Evolutionary conservation across 2,113 vertebrate genomes (phyloP).

Genomic region (Lagopus leucura): DNA sequence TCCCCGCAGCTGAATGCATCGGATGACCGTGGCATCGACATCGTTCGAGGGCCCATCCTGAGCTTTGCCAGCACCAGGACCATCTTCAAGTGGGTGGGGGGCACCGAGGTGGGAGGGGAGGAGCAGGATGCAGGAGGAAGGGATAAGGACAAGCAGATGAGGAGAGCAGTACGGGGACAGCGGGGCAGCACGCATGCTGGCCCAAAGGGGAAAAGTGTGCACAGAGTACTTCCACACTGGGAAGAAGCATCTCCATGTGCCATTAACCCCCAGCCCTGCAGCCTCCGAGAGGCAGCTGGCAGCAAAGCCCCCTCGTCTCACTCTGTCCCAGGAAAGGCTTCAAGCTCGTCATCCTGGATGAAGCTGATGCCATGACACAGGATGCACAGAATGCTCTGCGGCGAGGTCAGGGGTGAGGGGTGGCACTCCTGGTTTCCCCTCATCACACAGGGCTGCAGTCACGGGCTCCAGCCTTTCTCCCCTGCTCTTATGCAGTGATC

Average conservation of each 20-base stretch:
- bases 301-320: neutral
- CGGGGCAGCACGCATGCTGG: neutral
- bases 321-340: slow-evolving; percentile 88
- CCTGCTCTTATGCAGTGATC: slow-evolving; percentile 81
- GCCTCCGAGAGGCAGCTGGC: neutral
- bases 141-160: too few species aligned
- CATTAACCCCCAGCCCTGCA: neutral
- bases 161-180: neutral
- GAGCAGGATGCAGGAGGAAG: too few species aligned
- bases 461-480: neutral
- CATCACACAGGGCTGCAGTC: neutral
- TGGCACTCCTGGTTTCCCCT: neutral
- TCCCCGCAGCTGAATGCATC: slow-evolving; percentile 91
- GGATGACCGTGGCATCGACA: slow-evolving; percentile 94
- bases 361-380: slow-evolving; percentile 98
- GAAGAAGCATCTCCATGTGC: rapidly evolving
- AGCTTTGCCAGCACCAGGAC: slow-evolving; percentile 97
- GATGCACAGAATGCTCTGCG: slow-evolving; percentile 97
- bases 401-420: slow-evolving; percentile 83
- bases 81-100: slow-evolving; percentile 91
- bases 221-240: rapidly evolving
- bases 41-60: slow-evolving; percentile 92
- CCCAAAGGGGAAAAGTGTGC: neutral
- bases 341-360: slow-evolving; percentile 97
- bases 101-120: too few species aligned